Evolutionary conservation across 2,113 vertebrate genomes (phyloP).

Genomic region (Myiozetetes cayanensis): DNA sequence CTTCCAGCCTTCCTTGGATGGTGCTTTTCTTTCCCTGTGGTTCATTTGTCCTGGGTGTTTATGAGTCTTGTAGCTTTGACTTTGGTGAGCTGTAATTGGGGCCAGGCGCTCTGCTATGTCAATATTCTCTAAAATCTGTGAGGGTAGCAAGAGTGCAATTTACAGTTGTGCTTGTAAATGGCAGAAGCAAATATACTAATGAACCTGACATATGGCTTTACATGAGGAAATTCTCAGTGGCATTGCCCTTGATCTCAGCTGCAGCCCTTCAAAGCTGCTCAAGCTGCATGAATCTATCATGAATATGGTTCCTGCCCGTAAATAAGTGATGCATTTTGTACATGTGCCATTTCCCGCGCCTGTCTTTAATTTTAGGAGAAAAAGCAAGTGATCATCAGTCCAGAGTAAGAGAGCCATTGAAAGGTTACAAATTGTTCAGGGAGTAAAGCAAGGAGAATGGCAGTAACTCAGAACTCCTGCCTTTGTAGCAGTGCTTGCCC

Average conservation of each 20-base stretch:
- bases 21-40: background rate
- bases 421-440: background rate
- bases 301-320: background rate
- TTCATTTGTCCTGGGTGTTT: slow-evolving; percentile 49
- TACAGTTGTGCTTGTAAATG: slow-evolving; percentile 9
- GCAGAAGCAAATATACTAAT: slow-evolving; percentile 50
- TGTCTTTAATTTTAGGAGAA: slow-evolving; percentile 1
- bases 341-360: background rate
- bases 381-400: background rate
- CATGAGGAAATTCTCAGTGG: background rate
- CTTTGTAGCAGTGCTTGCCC: background rate
- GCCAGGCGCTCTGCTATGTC: slow-evolving; percentile 25
- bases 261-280: slow-evolving; percentile 3
- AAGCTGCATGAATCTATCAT: background rate
- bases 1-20: slow-evolving; percentile 5
- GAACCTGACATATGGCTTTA: slow-evolving; percentile 12
- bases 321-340: background rate
- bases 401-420: background rate
- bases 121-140: slow-evolving; percentile 42
- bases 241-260: slow-evolving; percentile 17
- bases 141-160: slow-evolving; percentile 3
- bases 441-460: background rate
- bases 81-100: slow-evolving; percentile 27
- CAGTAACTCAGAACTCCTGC: background rate
- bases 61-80: slow-evolving; percentile 24